Evolutionary conservation across 2,797 vertebrate species (phyloP).

Genomic region (Ispidina picta): DNA sequence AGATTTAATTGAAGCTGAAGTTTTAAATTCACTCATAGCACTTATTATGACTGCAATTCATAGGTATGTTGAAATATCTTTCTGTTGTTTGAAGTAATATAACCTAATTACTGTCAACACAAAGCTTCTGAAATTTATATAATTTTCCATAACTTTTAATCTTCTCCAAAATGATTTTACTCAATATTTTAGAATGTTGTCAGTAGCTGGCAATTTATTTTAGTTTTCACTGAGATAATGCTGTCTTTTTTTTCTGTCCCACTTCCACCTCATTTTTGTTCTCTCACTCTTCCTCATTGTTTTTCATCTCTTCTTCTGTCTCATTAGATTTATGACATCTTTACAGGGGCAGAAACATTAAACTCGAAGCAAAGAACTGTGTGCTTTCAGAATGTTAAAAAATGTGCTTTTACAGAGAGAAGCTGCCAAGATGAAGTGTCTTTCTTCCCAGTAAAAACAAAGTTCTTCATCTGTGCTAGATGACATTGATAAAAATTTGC

Average conservation of each 20-base stretch:
- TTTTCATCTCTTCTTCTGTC: background rate
- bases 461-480: background rate
- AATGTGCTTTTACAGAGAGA: background rate
- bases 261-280: background rate
- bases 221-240: background rate
- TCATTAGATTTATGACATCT: background rate
- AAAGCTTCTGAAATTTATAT: background rate
- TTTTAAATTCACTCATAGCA: background rate
- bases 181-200: background rate
- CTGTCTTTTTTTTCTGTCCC: background rate
- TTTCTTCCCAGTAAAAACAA: background rate
- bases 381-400: constrained; percentile 1
- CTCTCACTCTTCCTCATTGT: background rate
- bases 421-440: background rate
- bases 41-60: background rate
- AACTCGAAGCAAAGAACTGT: background rate
- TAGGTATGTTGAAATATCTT: background rate
- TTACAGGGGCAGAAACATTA: background rate
- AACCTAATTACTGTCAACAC: background rate
- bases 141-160: background rate
- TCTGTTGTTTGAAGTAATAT: background rate
- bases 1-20: background rate
- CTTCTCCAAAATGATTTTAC: background rate
- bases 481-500: background rate
- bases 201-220: background rate